Percentiles rank a stretch among this genome's conserved stretches.
phyloP scores from a whole-genome alignment of 2,888 invertebrate species.

The Onchidella celtica region DNA sequence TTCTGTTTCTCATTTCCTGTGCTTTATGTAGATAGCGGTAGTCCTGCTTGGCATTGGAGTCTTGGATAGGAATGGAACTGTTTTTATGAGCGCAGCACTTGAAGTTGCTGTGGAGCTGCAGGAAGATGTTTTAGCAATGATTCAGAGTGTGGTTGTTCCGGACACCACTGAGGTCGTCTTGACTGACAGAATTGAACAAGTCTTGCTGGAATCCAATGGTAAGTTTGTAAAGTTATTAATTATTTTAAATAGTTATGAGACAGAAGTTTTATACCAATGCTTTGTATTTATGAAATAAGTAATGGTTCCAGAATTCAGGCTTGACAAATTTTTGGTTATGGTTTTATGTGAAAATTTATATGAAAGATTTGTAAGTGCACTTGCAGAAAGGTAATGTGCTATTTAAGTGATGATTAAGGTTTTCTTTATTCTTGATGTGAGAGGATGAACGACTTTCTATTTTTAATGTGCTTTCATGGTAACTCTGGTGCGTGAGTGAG shows the following conservation, averaged over 20 bases:
- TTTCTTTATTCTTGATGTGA: no score
- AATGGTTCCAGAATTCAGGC: no score
- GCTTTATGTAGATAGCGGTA: slow-evolving; percentile 32
- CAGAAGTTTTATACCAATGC: no score
- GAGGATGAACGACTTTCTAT: no score
- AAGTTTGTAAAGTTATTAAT: no score
- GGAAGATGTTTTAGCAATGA: slow-evolving; percentile 7
- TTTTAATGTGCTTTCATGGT: no score
- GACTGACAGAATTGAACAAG: slow-evolving; percentile 31
- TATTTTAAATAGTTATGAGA: no score
- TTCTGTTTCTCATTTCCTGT: neutral
- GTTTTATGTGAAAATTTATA: neutral
- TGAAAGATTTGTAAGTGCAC: neutral
- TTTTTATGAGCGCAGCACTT: slow-evolving; percentile 27
- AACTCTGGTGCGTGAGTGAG: no score
- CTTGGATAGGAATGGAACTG: slow-evolving; percentile 3
- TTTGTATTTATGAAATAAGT: no score
- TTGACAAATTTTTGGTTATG: neutral
- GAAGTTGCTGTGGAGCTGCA: slow-evolving; percentile 20
- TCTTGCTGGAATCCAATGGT: neutral
- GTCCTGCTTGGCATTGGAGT: slow-evolving; percentile 34
- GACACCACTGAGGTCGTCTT: slow-evolving; percentile 21
- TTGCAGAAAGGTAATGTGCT: no score
- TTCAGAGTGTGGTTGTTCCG: slow-evolving; percentile 27
- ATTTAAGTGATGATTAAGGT: no score